A percentile compares a stretch with the other conserved stretches of the same genome.
phyloP scores from a whole-genome alignment of 35 echinoderm and acorn worm genomes.

The Apostichopus japonicus region DNA sequence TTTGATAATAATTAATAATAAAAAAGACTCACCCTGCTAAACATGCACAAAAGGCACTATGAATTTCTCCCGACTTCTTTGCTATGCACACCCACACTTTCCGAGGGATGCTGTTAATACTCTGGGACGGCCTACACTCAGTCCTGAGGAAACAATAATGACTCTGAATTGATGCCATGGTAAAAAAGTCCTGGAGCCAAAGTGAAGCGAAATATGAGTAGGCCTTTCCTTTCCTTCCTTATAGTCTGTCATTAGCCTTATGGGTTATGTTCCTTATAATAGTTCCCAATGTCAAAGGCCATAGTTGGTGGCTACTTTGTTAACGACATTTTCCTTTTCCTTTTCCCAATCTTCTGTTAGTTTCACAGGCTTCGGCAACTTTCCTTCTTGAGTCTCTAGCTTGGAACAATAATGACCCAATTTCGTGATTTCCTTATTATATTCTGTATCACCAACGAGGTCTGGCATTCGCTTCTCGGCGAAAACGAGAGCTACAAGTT shows the following conservation, averaged over 20 bases:
- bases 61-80: conserved; percentile 52
- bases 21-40: conserved; percentile 73
- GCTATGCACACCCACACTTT: conserved; percentile 48
- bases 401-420: neutral
- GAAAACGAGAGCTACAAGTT: conserved; percentile 40
- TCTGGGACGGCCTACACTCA: conserved; percentile 43
- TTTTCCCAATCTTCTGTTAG: conserved; percentile 38
- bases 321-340: neutral
- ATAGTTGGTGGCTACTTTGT: conserved; percentile 62
- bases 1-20: too few species aligned
- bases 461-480: neutral
- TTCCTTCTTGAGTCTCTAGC: neutral
- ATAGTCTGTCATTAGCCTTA: conserved; percentile 54
- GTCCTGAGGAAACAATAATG: neutral
- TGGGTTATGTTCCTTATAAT: neutral
- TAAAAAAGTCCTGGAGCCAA: conserved; percentile 38
- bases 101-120: conserved; percentile 44
- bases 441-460: neutral
- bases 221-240: conserved; percentile 20
- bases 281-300: conserved; percentile 60
- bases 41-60: conserved; percentile 61
- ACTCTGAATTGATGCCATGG: conserved; percentile 14
- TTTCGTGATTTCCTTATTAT: neutral
- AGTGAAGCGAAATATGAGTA: conserved; percentile 63
- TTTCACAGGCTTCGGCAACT: conserved; percentile 47